Evolutionary conservation across 2,797 vertebrate genomes (phyloP).

Genomic region (Melanogrammus aeglefinus): DNA sequence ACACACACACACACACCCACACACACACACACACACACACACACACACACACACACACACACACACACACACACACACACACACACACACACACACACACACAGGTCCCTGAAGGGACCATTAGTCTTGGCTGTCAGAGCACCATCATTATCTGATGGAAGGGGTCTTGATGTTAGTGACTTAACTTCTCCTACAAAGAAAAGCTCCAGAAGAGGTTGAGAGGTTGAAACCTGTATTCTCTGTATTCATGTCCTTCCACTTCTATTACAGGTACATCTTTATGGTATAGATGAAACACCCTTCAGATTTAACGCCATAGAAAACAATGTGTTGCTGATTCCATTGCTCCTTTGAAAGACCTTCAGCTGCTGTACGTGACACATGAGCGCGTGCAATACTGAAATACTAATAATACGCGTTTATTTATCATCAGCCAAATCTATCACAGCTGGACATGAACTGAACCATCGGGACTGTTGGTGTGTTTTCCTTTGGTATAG

Average conservation of each 20-base stretch:
- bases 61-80: background rate
- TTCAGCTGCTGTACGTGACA: background rate
- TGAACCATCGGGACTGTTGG: background rate
- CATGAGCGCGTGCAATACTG: background rate
- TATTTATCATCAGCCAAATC: background rate
- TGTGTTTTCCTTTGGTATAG: background rate
- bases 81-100: constrained; percentile 1
- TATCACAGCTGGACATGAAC: background rate
- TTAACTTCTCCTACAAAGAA: background rate
- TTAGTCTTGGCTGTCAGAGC: constrained; percentile 70
- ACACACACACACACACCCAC: constrained; percentile 29
- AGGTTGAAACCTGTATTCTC: background rate
- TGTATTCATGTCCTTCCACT: background rate
- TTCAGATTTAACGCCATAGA: background rate
- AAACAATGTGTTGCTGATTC: background rate
- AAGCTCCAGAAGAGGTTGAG: background rate
- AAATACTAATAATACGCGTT: background rate
- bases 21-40: constrained; percentile 9
- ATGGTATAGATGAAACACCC: background rate
- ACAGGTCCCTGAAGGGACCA: constrained; percentile 67
- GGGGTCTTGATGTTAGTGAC: constrained; percentile 36
- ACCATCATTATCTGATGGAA: constrained; percentile 70
- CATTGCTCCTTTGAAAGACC: background rate
- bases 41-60: background rate
- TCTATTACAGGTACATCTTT: background rate